Conservation (phyloP, 2,113 vertebrate species). For the Recurvirostra avosetta region DNA sequence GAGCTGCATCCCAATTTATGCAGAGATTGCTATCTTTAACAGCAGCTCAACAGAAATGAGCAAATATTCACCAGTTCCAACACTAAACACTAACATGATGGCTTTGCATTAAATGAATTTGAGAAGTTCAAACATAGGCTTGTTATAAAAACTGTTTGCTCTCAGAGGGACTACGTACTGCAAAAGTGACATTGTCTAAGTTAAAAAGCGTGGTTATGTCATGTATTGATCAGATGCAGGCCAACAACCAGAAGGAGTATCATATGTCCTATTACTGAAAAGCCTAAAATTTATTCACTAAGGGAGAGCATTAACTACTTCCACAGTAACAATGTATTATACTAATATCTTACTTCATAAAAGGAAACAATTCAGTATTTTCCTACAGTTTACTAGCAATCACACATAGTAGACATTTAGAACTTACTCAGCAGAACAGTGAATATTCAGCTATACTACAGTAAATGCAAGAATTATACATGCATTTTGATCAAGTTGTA, state of each 20-base stretch:
- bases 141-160: not conserved
- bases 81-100: not conserved
- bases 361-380: not conserved
- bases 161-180: not conserved
- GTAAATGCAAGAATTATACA: not conserved
- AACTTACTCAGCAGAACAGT: not conserved
- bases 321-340: not conserved
- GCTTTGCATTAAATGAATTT: not conserved
- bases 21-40: not conserved
- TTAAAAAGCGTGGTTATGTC: not conserved
- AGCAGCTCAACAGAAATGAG: not conserved
- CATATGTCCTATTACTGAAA: not conserved
- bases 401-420: fast-evolving
- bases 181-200: not conserved
- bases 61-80: not conserved
- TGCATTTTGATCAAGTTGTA: not conserved
- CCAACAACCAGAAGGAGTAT: not conserved
- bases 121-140: not conserved
- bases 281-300: not conserved
- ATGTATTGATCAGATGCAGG: not conserved
- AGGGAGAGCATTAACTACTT: not conserved
- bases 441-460: not conserved
- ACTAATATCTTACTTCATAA: not conserved
- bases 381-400: not conserved
- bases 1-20: not conserved